Base-by-base conservation (phyloP, 2,113 vertebrate genomes). In the Gymnogyps californianus region DNA sequence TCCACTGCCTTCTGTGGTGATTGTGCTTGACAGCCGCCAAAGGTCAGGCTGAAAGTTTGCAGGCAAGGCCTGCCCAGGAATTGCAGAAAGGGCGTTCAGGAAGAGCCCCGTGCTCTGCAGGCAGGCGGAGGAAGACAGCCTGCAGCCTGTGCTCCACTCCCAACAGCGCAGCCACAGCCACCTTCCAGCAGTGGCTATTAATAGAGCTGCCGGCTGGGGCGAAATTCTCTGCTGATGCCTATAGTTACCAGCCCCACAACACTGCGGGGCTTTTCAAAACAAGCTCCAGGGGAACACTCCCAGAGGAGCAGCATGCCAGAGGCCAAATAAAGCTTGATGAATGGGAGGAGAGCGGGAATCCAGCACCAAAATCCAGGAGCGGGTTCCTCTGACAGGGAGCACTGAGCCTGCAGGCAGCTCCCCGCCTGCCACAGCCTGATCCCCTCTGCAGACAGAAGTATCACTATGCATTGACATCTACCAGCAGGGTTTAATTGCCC, bases 161-260 rank as follows among this genome's bases (percentile, higher is more conserved):
- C 57, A 82, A 82, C 55, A 11, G 65, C 34, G 25, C 84, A 38
- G 75, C 67, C n/a, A 1, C 83, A 14, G 0, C 34, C 57, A 66
- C 86, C 92, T 89, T 81, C 87, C 88, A 95, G 70, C 54, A 65
- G 78, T 0, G 0, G 52, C 87, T 96, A 95, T 95, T 95, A 96
- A 96, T 93, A 96, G 82, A 83, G 90, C 87, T 5, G 62, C 66
- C 0, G 36, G 92, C 58, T 6, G 0, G 61, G 65, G 49, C 0
- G 1, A 94, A 94, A 90, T 96, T 93, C 92, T 58, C 93, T 8
- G 0, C 90, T 74, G 85, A 75, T 95, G 85, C 95, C 96, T 94
- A 96, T 96, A 95, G 96, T 94, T 96, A 97, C 95, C 96, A 77
- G 82, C 36, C 81, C 82, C 93, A 95, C 75, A 96, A 97, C 93